Percentiles rank a stretch among this genome's conserved stretches.
These are phyloP conservation scores for Synergus japonicus DNA, from an alignment of 2,888 invertebrate genomes.

Conservation along the genomic window DNA sequence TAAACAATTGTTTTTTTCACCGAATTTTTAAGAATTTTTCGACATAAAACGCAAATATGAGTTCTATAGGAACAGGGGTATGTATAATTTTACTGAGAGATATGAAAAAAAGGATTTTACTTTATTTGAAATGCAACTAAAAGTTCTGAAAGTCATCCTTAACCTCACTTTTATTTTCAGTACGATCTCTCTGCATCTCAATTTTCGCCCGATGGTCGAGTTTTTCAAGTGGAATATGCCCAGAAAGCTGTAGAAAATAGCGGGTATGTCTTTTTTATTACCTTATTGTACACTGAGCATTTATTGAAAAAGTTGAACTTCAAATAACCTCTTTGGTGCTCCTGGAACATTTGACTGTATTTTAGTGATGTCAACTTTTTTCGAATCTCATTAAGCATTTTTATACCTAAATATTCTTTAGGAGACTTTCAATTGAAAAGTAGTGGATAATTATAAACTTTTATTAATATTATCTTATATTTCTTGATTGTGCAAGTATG, in stretches of 20 bases:
- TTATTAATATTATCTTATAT: not conserved
- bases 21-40: constrained; percentile 34
- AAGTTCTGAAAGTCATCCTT: constrained; percentile 47
- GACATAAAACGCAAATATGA: constrained; percentile 81
- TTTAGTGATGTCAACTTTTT: constrained; percentile 1
- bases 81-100: constrained; percentile 75
- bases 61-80: constrained; percentile 97
- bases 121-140: constrained; percentile 35
- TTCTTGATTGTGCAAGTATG: too few relatives aligned
- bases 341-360: not conserved
- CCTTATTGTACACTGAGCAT: not conserved
- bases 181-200: constrained; percentile 99
- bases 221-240: constrained; percentile 99
- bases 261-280: constrained; percentile 80
- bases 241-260: constrained; percentile 99
- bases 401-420: not conserved
- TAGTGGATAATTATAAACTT: not conserved
- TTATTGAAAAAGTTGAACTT: not conserved
- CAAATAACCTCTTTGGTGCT: not conserved
- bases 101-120: not conserved
- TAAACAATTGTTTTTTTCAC: constrained; percentile 44
- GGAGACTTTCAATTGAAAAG: not conserved
- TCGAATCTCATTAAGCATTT: not conserved
- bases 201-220: constrained; percentile 99
- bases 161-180: constrained; percentile 80